Evolutionary conservation across 2,888 invertebrate species (phyloP).

Genomic region (Quadroppia sp.): DNA sequence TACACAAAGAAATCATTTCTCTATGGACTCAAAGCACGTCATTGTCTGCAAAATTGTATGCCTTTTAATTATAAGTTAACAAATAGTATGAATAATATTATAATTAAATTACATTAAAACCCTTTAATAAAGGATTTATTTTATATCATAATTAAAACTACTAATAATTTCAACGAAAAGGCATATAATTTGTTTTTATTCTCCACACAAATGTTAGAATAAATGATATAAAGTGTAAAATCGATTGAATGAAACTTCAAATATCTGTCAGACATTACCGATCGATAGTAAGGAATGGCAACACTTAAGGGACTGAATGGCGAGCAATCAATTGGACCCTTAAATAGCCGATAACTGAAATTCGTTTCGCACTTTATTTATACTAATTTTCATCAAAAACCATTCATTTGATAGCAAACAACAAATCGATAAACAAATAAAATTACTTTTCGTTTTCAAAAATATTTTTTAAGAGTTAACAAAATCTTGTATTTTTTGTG

Average conservation of each 20-base stretch:
- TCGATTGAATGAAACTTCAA: constrained; percentile 2
- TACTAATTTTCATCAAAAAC: too few species aligned
- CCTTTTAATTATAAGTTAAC: constrained; percentile 11
- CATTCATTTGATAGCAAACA: too few species aligned
- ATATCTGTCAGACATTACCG: background rate
- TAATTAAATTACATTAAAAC: background rate
- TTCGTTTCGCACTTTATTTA: background rate
- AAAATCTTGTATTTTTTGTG: too few species aligned
- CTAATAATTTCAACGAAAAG: background rate
- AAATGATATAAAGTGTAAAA: background rate
- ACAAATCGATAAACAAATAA: too few species aligned
- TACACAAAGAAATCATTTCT: background rate
- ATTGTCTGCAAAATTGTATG: background rate
- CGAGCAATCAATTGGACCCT: background rate
- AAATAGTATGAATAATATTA: background rate
- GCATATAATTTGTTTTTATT: background rate
- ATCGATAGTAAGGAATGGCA: background rate
- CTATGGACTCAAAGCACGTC: background rate
- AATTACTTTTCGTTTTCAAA: too few species aligned
- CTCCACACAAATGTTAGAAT: background rate
- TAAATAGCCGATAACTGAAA: constrained; percentile 1
- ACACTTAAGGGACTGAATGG: background rate
- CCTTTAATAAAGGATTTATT: background rate
- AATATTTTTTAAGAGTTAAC: too few species aligned
- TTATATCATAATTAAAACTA: constrained; percentile 9